Conservation (phyloP, 2,113 vertebrate genomes). For the Mesocricetus auratus region DNA sequence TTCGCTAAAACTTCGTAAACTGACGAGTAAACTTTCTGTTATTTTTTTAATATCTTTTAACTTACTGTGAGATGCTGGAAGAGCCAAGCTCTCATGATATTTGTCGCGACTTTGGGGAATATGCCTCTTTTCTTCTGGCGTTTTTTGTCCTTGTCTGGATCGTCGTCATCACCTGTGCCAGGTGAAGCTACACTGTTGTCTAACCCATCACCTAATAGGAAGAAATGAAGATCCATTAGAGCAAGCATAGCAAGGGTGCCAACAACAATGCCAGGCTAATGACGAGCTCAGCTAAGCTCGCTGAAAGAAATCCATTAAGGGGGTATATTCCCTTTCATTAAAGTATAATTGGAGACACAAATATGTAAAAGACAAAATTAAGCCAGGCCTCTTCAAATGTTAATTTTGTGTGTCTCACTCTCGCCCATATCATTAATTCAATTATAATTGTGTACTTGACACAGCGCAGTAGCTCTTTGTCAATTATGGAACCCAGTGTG, state of each 20-base stretch:
- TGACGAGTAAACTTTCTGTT: not conserved
- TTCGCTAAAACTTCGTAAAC: slow-evolving; percentile 72
- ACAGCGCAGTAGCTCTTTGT: slow-evolving; percentile 90
- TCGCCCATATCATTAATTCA: slow-evolving; percentile 93
- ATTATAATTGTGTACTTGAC: slow-evolving; percentile 93
- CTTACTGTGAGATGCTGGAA: slow-evolving; percentile 99
- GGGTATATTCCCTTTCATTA: slow-evolving; percentile 85
- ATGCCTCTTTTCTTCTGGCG: slow-evolving; percentile 99
- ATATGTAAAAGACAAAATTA: slow-evolving; percentile 89
- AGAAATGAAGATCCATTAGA: slow-evolving; percentile 83
- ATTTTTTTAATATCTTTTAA: slow-evolving; percentile 65
- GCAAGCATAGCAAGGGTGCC: slow-evolving; percentile 55
- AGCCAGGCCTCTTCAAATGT: slow-evolving; percentile 89
- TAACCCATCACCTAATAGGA: slow-evolving; percentile 97
- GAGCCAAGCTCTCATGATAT: slow-evolving; percentile 99
- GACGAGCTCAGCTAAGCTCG: slow-evolving; percentile 72
- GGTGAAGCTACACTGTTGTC: slow-evolving; percentile 99
- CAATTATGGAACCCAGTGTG: slow-evolving; percentile 87
- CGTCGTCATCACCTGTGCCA: slow-evolving; percentile 98
- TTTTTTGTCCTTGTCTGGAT: slow-evolving; percentile 99
- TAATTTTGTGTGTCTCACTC: slow-evolving; percentile 88
- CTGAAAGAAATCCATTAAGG: slow-evolving; percentile 82
- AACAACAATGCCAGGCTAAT: slow-evolving; percentile 72
- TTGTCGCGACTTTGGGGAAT: slow-evolving; percentile 99
- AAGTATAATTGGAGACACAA: slow-evolving; percentile 84